Evolutionary conservation across 2,888 invertebrate species (phyloP), one percentile per base, ranked within the genome.

Genomic region (Oeneis ivallda): DNA sequence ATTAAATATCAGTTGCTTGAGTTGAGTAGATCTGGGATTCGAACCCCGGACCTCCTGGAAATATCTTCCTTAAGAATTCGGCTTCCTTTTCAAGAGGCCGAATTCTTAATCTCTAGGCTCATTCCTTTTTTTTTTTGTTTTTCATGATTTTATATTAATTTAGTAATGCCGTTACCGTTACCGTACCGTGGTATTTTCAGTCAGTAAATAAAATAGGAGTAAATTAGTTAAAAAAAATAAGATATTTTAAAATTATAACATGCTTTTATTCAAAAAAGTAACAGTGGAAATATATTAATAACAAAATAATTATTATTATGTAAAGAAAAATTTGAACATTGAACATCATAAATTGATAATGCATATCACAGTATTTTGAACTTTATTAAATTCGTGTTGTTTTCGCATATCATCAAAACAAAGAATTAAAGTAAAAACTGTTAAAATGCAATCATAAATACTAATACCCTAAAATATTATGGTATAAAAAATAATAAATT

Each of bases 241-340:
- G 47, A 17, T 45, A 15, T n/a, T 15, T 45, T 15, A 49, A 9
- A 17, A 17, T 9, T 47, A 13, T 50, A 50, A 49, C 60, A 60
- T 50, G 60, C 50, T 60, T 60, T 60, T 60, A 39, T 50, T 56
- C 39, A 41, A 41, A 56, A 56, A 56, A 41, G 41, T 41, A 41
- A 19, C 17, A 9, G 53, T 56, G 0, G 13, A 39, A 39, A 54
- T 41, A 19, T 56, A 41, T 54, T 10, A 37, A 39, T 56, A 39
- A 41, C 7, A 9, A 56, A 8, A 53, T 17, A 10, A 39, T 39
- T 11, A 53, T 15, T n/a, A 17, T 37, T 7, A 47, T 47, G 8
- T 52, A 50, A 50, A 19, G 17, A 53, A 37, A 53, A 37, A 3
- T 34, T 53, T 53, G 34, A 47, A 47, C 10, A n/a, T 37, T 37